Percentiles rank a stretch among this genome's conserved stretches.
phyloP scores from a whole-genome alignment of 2,113 vertebrate genomes.

The Oophaga pumilio region DNA sequence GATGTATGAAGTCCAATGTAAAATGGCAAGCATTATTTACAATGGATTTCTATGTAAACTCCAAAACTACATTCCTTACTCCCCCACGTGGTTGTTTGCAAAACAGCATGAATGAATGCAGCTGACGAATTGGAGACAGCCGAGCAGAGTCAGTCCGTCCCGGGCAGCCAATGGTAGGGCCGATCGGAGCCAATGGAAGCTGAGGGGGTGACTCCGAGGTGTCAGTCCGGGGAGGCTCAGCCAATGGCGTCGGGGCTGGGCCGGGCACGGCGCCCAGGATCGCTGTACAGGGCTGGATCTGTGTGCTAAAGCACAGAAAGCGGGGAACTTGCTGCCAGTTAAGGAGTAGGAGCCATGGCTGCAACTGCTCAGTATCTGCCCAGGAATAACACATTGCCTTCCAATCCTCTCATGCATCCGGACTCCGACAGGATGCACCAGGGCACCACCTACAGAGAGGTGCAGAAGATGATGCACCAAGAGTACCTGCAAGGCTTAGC shows the following conservation, averaged over 20 bases:
- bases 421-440: conserved; percentile 92
- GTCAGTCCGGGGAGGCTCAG: conserved; percentile 59
- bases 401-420: conserved; percentile 87
- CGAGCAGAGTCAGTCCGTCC: conserved; percentile 4
- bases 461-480: conserved; percentile 99
- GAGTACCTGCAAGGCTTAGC: conserved; percentile 92
- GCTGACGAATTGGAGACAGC: conserved; percentile 60
- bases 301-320: conserved; percentile 83
- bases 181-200: conserved; percentile 29
- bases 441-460: conserved; percentile 93
- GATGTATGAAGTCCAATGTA: conserved; percentile 14
- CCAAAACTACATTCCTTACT: conserved; percentile 66
- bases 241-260: conserved; percentile 76
- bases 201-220: background rate
- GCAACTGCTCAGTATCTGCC: conserved; percentile 95
- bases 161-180: conserved; percentile 11
- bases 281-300: conserved; percentile 79
- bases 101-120: conserved; percentile 75
- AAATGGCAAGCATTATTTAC: conserved; percentile 36
- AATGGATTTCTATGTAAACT: conserved; percentile 45
- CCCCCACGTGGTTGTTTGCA: conserved; percentile 83
- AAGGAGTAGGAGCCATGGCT: conserved; percentile 88
- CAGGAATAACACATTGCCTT: conserved; percentile 86
- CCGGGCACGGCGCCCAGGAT: conserved; percentile 73
- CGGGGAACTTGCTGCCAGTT: conserved; percentile 79